phyloP scores from a whole-genome alignment of 2,113 vertebrate genomes.

The Poeciliopsis occidentalis region DNA sequence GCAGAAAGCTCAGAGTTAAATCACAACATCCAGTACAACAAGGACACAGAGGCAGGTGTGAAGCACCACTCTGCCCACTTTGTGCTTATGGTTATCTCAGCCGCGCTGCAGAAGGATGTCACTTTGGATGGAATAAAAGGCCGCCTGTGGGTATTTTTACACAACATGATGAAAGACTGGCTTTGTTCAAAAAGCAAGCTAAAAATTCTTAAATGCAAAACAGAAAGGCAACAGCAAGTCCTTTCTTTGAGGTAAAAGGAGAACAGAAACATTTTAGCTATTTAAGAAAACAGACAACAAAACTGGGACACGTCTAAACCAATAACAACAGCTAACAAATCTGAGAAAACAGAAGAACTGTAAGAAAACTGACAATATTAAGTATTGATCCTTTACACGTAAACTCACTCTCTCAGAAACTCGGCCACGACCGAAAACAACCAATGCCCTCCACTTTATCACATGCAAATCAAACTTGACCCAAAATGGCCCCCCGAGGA shows the following conservation, averaged over 20 bases:
- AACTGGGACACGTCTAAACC: background rate
- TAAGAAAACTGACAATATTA: no score
- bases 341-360: background rate
- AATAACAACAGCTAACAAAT: background rate
- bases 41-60: no score
- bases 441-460: no score
- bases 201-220: slow-evolving; percentile 5
- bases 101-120: background rate
- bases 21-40: no score
- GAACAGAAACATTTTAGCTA: background rate
- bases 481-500: no score
- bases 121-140: slow-evolving; percentile 21
- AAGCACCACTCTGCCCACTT: no score
- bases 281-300: background rate
- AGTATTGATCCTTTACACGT: no score
- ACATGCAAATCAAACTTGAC: no score
- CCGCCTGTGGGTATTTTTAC: slow-evolving; percentile 17
- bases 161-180: background rate
- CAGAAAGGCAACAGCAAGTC: background rate
- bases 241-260: slow-evolving; percentile 2
- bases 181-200: background rate
- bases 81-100: no score
- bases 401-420: no score
- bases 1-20: no score
- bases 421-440: no score